A percentile compares a stretch with the other conserved stretches of the same genome.
Conservation (phyloP, 2,888 invertebrate genomes). For the Idaea dimidiata region DNA sequence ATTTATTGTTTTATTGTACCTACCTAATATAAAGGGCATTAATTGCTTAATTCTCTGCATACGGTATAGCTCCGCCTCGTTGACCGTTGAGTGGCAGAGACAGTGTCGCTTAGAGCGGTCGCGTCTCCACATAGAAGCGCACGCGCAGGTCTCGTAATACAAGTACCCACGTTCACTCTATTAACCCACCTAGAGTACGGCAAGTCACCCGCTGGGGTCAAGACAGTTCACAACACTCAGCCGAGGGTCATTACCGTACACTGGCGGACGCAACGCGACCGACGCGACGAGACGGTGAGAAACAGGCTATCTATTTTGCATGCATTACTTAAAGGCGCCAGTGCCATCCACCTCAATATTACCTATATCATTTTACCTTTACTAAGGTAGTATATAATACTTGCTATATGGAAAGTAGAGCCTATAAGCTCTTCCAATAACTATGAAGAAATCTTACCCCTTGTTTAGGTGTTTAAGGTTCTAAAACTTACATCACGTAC, state of each 20-base stretch:
- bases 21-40: conserved; percentile 2
- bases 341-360: background rate
- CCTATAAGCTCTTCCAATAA: too few species aligned
- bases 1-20: background rate
- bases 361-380: background rate
- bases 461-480: too few species aligned
- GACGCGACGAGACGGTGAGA: conserved; percentile 35
- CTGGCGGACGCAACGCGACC: conserved; percentile 24
- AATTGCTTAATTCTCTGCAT: background rate
- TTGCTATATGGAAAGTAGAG: too few species aligned
- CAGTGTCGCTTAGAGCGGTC: conserved; percentile 16
- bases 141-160: conserved; percentile 10
- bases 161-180: conserved; percentile 40
- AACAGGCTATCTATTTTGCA: conserved; percentile 29
- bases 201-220: conserved; percentile 43
- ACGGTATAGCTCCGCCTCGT: conserved; percentile 5
- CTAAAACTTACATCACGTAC: too few species aligned
- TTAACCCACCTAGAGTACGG: conserved; percentile 44
- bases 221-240: conserved; percentile 54
- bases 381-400: background rate
- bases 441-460: too few species aligned
- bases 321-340: conserved; percentile 11
- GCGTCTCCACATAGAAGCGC: conserved; percentile 4
- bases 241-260: conserved; percentile 51
- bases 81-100: conserved; percentile 10